Evolutionary conservation across 2,888 invertebrate genomes (phyloP).

Genomic region (Campopleginae sp.): DNA sequence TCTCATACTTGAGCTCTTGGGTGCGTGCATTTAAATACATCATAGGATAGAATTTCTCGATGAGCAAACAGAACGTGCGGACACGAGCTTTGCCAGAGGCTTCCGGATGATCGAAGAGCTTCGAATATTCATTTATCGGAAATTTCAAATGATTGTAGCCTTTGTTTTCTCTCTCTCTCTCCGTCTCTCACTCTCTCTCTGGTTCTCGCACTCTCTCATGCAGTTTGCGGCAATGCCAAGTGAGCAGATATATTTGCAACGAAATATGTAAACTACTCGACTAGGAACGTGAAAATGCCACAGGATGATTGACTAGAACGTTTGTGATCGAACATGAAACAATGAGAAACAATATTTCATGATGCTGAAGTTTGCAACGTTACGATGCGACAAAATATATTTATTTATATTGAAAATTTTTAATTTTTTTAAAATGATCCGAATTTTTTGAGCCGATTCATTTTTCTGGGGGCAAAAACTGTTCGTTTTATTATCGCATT

Average conservation of each 20-base stretch:
- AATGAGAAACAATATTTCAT: background rate
- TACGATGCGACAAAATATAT: too few relatives aligned
- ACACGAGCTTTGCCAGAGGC: background rate
- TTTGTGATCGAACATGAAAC: background rate
- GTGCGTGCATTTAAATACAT: background rate
- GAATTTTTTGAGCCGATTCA: too few relatives aligned
- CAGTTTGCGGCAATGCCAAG: background rate
- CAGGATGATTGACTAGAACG: background rate
- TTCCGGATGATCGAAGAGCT: background rate
- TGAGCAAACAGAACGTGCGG: background rate
- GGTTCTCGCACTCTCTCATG: background rate
- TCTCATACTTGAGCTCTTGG: background rate
- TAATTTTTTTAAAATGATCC: too few relatives aligned
- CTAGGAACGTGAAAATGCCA: background rate
- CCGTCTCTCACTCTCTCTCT: background rate
- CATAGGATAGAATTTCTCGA: background rate
- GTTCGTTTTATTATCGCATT: too few relatives aligned
- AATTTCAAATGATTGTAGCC: background rate
- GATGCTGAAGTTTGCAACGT: too few relatives aligned
- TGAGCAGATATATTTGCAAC: background rate
- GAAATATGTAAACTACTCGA: background rate
- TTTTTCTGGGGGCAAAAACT: too few relatives aligned
- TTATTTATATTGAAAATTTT: too few relatives aligned
- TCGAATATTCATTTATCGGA: slow-evolving; percentile 11
- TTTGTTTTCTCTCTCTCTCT: background rate